These are phyloP conservation scores for Pantala flavescens DNA, from an alignment of 1,140 invertebrate species.

Conservation along the genomic window DNA sequence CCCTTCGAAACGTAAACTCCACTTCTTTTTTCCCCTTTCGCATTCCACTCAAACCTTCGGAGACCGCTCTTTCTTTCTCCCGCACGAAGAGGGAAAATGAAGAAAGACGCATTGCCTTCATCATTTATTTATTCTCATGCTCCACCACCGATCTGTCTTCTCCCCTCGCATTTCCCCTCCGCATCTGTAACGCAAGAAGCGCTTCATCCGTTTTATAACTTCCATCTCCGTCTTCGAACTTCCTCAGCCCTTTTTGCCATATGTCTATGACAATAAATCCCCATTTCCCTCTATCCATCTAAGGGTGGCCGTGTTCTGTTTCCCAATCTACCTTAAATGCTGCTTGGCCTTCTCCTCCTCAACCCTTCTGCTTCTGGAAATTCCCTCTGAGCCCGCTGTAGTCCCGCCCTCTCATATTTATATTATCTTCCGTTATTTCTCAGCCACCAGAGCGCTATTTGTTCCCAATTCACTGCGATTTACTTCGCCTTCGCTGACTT, in stretches of 20 bases:
- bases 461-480: constrained; percentile 3
- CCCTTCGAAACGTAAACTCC: no score
- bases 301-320: not conserved
- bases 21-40: no score
- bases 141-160: constrained; percentile 7
- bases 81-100: not conserved
- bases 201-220: constrained; percentile 2
- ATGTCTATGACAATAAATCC: constrained; percentile 10
- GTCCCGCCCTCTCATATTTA: not conserved
- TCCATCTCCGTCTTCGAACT: not conserved
- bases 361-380: not conserved
- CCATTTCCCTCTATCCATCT: not conserved
- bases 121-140: constrained; percentile 8
- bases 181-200: not conserved
- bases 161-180: not conserved
- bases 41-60: no score
- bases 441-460: not conserved
- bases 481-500: not conserved
- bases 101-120: constrained; percentile 5
- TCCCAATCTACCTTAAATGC: constrained; percentile 6
- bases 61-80: no score
- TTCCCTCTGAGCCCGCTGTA: no score
- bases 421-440: not conserved
- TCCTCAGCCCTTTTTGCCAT: not conserved
- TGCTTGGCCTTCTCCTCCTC: not conserved